A percentile compares a stretch with the other conserved stretches of the same genome.
phyloP scores from a whole-genome alignment of 2,888 invertebrate species.

The Prostheceraeus crozeri region DNA sequence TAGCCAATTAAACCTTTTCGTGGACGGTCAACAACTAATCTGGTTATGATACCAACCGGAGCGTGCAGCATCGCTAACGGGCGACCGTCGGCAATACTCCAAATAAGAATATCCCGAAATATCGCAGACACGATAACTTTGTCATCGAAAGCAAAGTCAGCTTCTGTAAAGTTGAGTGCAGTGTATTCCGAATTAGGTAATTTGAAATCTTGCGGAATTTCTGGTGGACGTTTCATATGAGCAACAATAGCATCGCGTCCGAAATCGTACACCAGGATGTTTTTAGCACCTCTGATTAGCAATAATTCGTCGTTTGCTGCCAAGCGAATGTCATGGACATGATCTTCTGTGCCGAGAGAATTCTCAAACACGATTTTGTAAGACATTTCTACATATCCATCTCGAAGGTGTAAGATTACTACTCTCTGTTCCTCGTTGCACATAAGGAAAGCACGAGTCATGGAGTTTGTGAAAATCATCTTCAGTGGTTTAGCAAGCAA shows the following conservation, averaged over 20 bases:
- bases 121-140: slow-evolving; percentile 49
- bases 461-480: slow-evolving; percentile 47
- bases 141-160: slow-evolving; percentile 49
- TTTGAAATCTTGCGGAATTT: slow-evolving; percentile 51
- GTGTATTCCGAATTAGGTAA: slow-evolving; percentile 47
- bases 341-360: slow-evolving; percentile 41
- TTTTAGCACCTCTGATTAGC: slow-evolving; percentile 44
- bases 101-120: slow-evolving; percentile 53
- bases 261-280: slow-evolving; percentile 48
- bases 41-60: slow-evolving; percentile 50
- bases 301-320: slow-evolving; percentile 46
- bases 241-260: slow-evolving; percentile 45
- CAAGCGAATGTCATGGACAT: slow-evolving; percentile 42
- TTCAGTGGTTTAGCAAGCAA: slow-evolving; percentile 42
- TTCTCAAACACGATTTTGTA: slow-evolving; percentile 43
- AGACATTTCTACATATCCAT: slow-evolving; percentile 48
- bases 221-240: slow-evolving; percentile 46
- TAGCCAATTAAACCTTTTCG: slow-evolving; percentile 48
- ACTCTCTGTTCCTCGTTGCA: slow-evolving; percentile 46
- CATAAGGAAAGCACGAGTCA: slow-evolving; percentile 46
- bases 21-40: slow-evolving; percentile 45
- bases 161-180: slow-evolving; percentile 46
- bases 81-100: slow-evolving; percentile 45
- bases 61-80: slow-evolving; percentile 48
- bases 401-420: slow-evolving; percentile 46